A percentile compares a stretch with the other conserved stretches of the same genome.
These are phyloP conservation scores for Gasterosteus aculeatus DNA, from an alignment of 2,113 vertebrate species.

Conservation along the genomic window DNA sequence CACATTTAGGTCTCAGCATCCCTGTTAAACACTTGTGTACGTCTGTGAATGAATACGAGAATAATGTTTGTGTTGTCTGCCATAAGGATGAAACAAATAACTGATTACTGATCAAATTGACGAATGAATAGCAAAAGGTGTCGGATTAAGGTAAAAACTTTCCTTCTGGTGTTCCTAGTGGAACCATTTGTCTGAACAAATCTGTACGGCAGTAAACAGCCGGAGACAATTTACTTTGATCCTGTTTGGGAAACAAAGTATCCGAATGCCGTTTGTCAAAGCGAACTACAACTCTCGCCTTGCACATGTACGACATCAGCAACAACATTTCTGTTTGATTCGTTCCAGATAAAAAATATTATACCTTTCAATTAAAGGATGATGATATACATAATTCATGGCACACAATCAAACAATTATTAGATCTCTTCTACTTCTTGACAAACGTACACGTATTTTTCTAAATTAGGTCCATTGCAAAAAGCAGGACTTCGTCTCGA, in stretches of 20 bases:
- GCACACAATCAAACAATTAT: no score
- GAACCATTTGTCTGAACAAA: not conserved
- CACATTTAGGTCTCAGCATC: slow-evolving; percentile 6
- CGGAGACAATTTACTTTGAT: not conserved
- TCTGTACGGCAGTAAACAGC: not conserved
- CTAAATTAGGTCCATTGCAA: no score
- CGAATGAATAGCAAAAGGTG: not conserved
- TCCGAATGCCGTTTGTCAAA: not conserved
- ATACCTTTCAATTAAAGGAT: no score
- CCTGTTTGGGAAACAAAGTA: not conserved
- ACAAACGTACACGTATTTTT: no score
- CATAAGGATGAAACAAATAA: not conserved
- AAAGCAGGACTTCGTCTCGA: no score
- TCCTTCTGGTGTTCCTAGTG: not conserved
- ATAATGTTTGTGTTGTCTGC: not conserved
- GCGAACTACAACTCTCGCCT: not conserved
- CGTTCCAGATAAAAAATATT: not conserved
- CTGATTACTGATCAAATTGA: not conserved
- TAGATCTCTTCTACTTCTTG: no score
- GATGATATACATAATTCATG: no score
- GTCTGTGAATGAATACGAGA: slow-evolving; percentile 15
- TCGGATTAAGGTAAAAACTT: not conserved
- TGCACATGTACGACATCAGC: not conserved
- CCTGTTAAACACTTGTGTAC: not conserved
- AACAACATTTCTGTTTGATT: not conserved